Evolutionary conservation across 2,113 vertebrate species (phyloP).

Genomic region (Egretta garzetta): DNA sequence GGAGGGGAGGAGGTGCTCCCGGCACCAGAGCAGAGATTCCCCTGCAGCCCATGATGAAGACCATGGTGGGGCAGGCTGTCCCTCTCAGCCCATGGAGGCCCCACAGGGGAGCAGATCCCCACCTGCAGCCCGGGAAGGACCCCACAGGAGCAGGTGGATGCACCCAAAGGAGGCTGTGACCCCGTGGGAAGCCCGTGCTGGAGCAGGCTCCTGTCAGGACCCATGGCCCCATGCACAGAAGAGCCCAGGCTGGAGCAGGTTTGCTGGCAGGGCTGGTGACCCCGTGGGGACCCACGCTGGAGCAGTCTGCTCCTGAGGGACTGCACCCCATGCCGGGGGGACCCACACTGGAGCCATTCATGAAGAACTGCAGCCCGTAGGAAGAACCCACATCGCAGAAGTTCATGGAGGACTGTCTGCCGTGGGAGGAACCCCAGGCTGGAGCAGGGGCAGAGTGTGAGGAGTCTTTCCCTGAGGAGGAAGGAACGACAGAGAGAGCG

Average conservation of each 20-base stretch:
- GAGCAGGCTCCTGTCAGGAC: too few species aligned
- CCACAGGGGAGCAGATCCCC: background rate
- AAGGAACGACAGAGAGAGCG: background rate
- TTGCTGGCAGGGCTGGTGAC: too few species aligned
- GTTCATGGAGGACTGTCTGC: background rate
- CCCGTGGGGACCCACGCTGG: background rate
- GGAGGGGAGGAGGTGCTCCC: background rate
- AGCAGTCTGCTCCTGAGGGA: background rate
- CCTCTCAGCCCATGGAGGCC: too few species aligned
- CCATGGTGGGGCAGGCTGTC: background rate
- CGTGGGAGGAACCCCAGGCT: fast-evolving
- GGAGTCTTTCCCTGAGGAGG: background rate
- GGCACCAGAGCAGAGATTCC: background rate
- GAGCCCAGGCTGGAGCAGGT: too few species aligned
- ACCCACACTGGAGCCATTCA: background rate
- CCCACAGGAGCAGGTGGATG: background rate
- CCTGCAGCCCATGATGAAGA: background rate
- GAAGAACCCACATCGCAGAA: background rate
- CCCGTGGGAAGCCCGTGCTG: too few species aligned
- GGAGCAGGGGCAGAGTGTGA: background rate
- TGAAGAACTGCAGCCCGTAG: background rate
- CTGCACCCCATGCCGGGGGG: background rate
- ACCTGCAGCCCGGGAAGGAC: too few species aligned
- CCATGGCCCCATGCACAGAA: too few species aligned
- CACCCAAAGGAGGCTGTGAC: too few species aligned